Percentiles rank a stretch among this genome's conserved stretches.
Conservation (phyloP, 2,113 vertebrate species). For the Abramis brama region DNA sequence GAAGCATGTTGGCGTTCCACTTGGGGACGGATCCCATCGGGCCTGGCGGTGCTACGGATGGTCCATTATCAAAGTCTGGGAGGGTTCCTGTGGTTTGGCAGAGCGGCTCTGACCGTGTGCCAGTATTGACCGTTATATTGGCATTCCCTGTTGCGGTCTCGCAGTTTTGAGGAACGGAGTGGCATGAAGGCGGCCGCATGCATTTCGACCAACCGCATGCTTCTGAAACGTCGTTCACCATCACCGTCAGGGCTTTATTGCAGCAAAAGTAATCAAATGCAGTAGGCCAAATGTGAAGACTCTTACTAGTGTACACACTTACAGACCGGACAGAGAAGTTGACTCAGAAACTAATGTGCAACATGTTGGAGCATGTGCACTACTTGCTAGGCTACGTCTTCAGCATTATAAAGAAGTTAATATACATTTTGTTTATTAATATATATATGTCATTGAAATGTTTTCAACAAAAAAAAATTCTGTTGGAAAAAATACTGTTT, state of each 20-base stretch:
- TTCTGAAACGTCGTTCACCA: slow-evolving; percentile 36
- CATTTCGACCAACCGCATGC: slow-evolving; percentile 54
- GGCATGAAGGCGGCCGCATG: slow-evolving; percentile 68
- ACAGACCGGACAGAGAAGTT: not conserved
- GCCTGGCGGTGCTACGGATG: slow-evolving; percentile 31
- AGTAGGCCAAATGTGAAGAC: slow-evolving; percentile 10
- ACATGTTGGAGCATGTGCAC: no score
- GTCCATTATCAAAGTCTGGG: slow-evolving; percentile 61
- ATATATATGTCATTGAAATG: not conserved
- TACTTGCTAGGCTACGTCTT: not conserved
- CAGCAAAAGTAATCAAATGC: slow-evolving; percentile 26
- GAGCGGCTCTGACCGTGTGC: slow-evolving; percentile 62
- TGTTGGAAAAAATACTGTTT: not conserved
- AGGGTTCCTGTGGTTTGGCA: slow-evolving; percentile 74
- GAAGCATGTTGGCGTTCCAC: slow-evolving; percentile 54
- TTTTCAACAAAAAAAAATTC: not conserved
- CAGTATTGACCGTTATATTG: slow-evolving; percentile 83
- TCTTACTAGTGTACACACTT: not conserved
- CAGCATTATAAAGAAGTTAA: not conserved
- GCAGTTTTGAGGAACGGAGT: slow-evolving; percentile 67
- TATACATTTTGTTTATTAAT: not conserved
- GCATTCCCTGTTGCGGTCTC: slow-evolving; percentile 78
- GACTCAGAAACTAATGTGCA: not conserved
- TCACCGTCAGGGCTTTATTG: slow-evolving; percentile 48
- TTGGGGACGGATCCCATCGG: slow-evolving; percentile 45